Base-by-base conservation (phyloP, 2,888 invertebrate species). In the Nomada hirtipes region DNA sequence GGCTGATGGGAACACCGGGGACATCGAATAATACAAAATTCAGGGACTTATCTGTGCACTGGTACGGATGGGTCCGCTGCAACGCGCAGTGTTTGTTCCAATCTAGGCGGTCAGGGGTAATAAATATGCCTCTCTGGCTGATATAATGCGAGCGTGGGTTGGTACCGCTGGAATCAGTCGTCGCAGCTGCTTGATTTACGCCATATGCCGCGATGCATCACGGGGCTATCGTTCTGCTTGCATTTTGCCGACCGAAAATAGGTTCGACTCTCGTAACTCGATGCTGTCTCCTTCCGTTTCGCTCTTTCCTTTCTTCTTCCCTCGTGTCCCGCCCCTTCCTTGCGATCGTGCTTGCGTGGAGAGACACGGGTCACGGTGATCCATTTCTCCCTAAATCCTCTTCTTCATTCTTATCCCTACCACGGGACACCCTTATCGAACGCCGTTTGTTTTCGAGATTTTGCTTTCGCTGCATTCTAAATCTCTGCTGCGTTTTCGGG, bases 121-220 rank as follows among this genome's bases (percentile, higher is more conserved):
- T 92, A 92, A 92, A 92, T 92, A 92, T 92, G 91, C 92, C 92
- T 89, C 85, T 73, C 87, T 71, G 88, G 89, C 91, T 91, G 92
- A 92, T 92, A 92, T 92, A 92, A 91, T 89, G 89, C 90, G 89
- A 89, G 92, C 92, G 92, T 92, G 92, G 91, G 92, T 89, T 88
- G 91, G 85, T 88, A 88, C 85, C 88, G 82, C 89, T 90, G 90
- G 90, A 92, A 91, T 92, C 91, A 89, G 91, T 91, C 91, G 91
- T 89, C 90, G 89, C 91, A 90, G 91, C 92, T 92, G 90, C 92
- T 92, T 92, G 92, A 92, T 92, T 92, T 92, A 92, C 92, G 91
- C 91, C 89, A 86, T 89, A 89, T 75, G 88, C 88, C 88, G 88
- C 90, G 90, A 90, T 90, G 91, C 88, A 89, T 89, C 90, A 85